These are phyloP conservation scores for Ctenopoma multispine DNA, from an alignment of 2,797 vertebrate genomes.

Conservation along the genomic window DNA sequence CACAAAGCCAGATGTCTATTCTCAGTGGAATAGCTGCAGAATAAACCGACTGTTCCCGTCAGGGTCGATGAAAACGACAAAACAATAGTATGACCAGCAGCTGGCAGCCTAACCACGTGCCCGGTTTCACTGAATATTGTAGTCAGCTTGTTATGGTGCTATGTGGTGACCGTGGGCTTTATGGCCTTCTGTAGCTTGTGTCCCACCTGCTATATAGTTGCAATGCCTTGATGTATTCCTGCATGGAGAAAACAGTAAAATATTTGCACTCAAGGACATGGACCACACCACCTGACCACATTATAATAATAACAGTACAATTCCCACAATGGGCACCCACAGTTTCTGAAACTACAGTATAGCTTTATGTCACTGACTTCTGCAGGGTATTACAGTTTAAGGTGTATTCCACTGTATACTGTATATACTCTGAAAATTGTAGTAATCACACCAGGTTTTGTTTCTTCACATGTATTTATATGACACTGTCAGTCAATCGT, in stretches of 20 bases:
- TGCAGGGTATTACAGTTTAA: neutral
- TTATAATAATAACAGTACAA: slow-evolving; percentile 34
- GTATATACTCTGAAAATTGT: no score
- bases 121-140: slow-evolving; percentile 30
- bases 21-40: slow-evolving; percentile 45
- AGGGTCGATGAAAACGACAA: slow-evolving; percentile 65
- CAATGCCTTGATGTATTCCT: slow-evolving; percentile 43
- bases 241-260: slow-evolving; percentile 36
- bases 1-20: slow-evolving; percentile 66
- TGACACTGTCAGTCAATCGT: no score
- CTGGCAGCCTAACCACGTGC: slow-evolving; percentile 54
- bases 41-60: slow-evolving; percentile 66
- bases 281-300: slow-evolving; percentile 55
- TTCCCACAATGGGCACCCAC: slow-evolving; percentile 44
- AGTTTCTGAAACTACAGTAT: slow-evolving; percentile 3
- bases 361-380: slow-evolving; percentile 1
- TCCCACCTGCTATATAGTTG: slow-evolving; percentile 60
- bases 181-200: slow-evolving; percentile 60
- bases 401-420: neutral
- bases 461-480: no score
- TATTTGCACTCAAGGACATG: slow-evolving; percentile 61
- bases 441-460: no score
- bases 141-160: slow-evolving; percentile 66
- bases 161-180: slow-evolving; percentile 47
- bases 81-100: slow-evolving; percentile 72